Percentiles rank a stretch among this genome's conserved stretches.
phyloP scores from a whole-genome alignment of 2,797 vertebrate species.

The Percopsis omiscomaycus region DNA sequence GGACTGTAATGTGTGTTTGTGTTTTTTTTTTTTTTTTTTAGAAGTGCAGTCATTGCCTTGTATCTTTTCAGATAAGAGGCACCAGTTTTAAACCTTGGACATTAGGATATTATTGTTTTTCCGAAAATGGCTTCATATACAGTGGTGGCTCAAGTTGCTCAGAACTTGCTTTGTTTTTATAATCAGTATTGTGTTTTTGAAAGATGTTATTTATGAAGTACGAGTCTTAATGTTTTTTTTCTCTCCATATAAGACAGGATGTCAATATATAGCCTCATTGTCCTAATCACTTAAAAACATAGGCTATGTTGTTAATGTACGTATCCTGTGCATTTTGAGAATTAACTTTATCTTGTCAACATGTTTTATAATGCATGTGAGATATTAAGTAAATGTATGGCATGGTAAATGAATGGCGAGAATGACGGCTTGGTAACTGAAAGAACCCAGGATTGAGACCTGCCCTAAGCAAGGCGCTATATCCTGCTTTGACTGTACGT shows the following conservation, averaged over 20 bases:
- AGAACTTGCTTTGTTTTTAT: constrained; percentile 25
- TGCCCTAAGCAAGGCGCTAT: no score
- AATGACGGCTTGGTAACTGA: no score
- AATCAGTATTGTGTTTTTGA: constrained; percentile 29
- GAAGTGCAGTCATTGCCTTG: constrained; percentile 32
- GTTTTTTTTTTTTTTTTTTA: constrained; percentile 12
- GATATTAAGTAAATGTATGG: no score
- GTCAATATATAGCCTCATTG: constrained; percentile 16
- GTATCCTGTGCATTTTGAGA: no score
- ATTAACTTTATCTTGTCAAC: no score
- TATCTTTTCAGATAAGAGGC: constrained; percentile 22
- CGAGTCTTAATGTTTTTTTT: constrained; percentile 39
- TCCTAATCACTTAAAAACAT: constrained; percentile 22
- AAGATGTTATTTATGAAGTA: constrained; percentile 22
- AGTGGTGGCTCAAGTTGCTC: constrained; percentile 12
- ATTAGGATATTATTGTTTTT: background rate
- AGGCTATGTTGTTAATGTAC: background rate
- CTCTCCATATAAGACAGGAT: constrained; percentile 1
- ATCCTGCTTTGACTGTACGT: no score
- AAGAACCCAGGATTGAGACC: no score
- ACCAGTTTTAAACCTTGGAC: constrained; percentile 14
- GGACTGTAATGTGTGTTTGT: constrained; percentile 50
- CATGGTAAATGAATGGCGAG: no score
- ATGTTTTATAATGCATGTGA: no score
- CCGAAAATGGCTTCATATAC: constrained; percentile 6